These are phyloP conservation scores for Triplophysa rosa DNA, from an alignment of 2,113 vertebrate species.

Conservation along the genomic window DNA sequence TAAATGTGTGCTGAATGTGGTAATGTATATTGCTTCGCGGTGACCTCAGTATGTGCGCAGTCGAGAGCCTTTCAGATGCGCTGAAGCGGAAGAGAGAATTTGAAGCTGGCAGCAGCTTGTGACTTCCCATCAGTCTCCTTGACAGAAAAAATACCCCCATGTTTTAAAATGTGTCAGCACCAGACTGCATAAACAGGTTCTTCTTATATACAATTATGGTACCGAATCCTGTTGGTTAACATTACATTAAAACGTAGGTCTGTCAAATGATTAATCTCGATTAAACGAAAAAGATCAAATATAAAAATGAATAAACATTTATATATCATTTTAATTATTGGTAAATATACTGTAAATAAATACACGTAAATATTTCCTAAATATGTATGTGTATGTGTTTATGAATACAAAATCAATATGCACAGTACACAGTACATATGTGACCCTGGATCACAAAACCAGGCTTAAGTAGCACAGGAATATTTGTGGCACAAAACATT, in stretches of 20 bases:
- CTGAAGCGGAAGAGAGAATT: slow-evolving; percentile 72
- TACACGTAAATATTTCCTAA: no score
- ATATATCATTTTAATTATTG: no score
- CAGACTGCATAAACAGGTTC: neutral
- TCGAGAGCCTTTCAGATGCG: slow-evolving; percentile 69
- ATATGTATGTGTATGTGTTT: no score
- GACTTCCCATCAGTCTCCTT: slow-evolving; percentile 77
- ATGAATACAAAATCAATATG: no score
- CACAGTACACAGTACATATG: no score
- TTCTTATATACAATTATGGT: neutral
- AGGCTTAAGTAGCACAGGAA: no score
- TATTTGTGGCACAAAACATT: no score
- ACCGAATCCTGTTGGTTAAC: neutral
- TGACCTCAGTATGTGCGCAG: slow-evolving; percentile 78
- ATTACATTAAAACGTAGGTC: neutral
- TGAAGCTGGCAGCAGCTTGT: slow-evolving; percentile 76
- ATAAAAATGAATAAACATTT: no score
- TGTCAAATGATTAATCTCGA: no score
- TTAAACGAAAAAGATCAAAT: no score
- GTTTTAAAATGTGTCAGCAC: slow-evolving; percentile 7
- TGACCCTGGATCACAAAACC: no score
- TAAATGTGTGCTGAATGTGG: slow-evolving; percentile 10
- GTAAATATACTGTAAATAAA: no score
- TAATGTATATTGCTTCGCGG: slow-evolving; percentile 55
- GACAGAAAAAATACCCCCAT: slow-evolving; percentile 59